Conservation (phyloP, 2,888 invertebrate genomes). For the Drepana falcataria region DNA sequence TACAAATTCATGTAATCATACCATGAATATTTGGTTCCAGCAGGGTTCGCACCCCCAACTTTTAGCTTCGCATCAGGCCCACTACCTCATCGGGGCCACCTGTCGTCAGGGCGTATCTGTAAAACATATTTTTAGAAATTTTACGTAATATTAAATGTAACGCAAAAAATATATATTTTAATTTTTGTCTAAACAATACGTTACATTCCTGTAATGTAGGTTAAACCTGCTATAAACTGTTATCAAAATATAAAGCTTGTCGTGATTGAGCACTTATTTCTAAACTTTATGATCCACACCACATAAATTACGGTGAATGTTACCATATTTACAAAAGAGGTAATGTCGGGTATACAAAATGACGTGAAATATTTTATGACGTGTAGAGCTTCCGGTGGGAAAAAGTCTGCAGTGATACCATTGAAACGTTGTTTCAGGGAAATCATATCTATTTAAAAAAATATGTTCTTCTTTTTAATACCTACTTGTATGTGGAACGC, state of each 20-base stretch:
- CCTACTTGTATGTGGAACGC: too few relatives aligned
- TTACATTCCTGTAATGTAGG: slow-evolving; percentile 38
- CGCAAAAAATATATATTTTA: not conserved
- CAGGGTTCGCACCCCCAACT: too few relatives aligned
- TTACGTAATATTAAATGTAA: slow-evolving; percentile 8
- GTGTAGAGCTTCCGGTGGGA: not conserved
- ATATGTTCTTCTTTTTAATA: too few relatives aligned
- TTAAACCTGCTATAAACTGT: slow-evolving; percentile 52
- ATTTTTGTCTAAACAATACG: slow-evolving; percentile 17
- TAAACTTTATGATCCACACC: slow-evolving; percentile 14
- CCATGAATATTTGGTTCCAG: too few relatives aligned
- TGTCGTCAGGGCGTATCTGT: too few relatives aligned
- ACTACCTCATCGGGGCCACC: too few relatives aligned
- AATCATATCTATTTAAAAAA: too few relatives aligned
- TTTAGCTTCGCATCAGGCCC: too few relatives aligned
- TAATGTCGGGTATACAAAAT: not conserved
- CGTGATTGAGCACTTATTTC: slow-evolving; percentile 25
- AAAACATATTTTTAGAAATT: too few relatives aligned
- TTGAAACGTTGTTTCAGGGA: too few relatives aligned
- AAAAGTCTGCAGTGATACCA: too few relatives aligned
- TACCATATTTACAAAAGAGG: not conserved
- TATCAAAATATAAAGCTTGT: slow-evolving; percentile 45
- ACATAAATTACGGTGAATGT: slow-evolving; percentile 1
- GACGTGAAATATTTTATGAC: not conserved
- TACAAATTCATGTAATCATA: too few relatives aligned